Evolutionary conservation across 2,888 invertebrate genomes (phyloP).

Genomic region (Selenia dentaria): DNA sequence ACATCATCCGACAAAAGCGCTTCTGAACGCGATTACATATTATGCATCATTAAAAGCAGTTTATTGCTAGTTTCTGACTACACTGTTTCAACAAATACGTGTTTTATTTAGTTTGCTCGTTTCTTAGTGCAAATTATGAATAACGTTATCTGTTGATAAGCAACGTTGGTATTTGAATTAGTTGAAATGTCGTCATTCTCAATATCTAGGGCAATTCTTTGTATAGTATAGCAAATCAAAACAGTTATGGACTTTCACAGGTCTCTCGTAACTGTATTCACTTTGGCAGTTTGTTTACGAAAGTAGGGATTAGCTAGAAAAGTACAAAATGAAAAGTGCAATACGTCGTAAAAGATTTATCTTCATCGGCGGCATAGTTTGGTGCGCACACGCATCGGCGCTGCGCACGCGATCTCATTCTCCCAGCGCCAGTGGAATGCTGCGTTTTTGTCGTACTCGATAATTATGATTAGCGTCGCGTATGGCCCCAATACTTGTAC

Average conservation of each 20-base stretch:
- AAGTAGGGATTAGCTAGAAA: conserved; percentile 17
- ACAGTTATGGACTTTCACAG: conserved; percentile 1
- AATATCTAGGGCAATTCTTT: conserved; percentile 8
- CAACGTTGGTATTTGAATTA: conserved; percentile 10
- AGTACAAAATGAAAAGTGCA: conserved; percentile 30
- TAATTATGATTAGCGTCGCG: conserved; percentile 52
- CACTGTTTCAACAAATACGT: conserved; percentile 24
- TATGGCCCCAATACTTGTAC: conserved; percentile 44
- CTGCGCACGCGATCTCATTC: conserved; percentile 61
- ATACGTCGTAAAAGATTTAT: conserved; percentile 30
- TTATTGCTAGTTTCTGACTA: conserved; percentile 33
- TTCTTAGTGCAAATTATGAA: conserved; percentile 19
- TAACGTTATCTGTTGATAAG: conserved; percentile 20
- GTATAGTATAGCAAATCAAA: neutral
- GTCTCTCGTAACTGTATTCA: neutral
- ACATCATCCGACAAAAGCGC: conserved; percentile 26
- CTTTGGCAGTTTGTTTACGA: conserved; percentile 11
- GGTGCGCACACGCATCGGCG: conserved; percentile 31
- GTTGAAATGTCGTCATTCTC: conserved; percentile 8
- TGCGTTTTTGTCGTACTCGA: conserved; percentile 53
- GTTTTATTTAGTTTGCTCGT: conserved; percentile 25
- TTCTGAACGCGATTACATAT: conserved; percentile 36
- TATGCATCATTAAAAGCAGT: conserved; percentile 44
- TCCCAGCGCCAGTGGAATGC: conserved; percentile 57
- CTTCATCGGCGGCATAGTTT: conserved; percentile 29